Percentiles rank a stretch among this genome's conserved stretches.
Evolutionary conservation across 2,113 vertebrate genomes (phyloP).

Genomic region (human (Homo sapiens)): DNA sequence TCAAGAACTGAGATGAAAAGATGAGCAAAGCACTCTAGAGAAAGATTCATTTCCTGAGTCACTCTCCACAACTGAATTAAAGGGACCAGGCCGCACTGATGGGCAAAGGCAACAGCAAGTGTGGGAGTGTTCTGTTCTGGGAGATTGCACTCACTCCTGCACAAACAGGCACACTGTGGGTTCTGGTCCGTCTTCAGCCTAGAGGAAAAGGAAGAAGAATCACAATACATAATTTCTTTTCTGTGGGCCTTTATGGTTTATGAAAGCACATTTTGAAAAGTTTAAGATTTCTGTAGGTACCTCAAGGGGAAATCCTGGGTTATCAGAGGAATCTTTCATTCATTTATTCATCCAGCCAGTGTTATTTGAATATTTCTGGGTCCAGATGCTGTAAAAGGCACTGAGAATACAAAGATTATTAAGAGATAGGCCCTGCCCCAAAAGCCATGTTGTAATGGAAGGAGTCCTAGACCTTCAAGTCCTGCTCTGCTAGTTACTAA

Average conservation of each 20-base stretch:
- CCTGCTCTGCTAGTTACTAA: background rate
- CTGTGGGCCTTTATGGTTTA: background rate
- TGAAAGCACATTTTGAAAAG: background rate
- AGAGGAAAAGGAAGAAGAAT: background rate
- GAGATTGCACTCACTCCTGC: background rate
- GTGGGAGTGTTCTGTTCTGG: background rate
- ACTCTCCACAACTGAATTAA: background rate
- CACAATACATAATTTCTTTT: background rate
- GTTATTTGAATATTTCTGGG: background rate
- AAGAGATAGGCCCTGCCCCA: background rate
- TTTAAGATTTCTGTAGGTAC: background rate
- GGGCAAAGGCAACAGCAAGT: background rate
- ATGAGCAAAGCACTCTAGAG: background rate
- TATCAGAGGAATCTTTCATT: background rate
- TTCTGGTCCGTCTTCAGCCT: background rate
- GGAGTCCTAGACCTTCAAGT: background rate
- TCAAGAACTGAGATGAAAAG: background rate
- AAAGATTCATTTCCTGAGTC: background rate
- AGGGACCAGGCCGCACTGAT: background rate
- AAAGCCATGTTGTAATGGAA: background rate
- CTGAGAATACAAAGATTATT: background rate
- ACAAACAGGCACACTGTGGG: background rate
- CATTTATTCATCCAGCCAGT: background rate
- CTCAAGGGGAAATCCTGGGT: background rate
- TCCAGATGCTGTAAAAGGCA: background rate